Base-by-base conservation (phyloP, 2,113 vertebrate species). In the Psittacara wagleri region DNA sequence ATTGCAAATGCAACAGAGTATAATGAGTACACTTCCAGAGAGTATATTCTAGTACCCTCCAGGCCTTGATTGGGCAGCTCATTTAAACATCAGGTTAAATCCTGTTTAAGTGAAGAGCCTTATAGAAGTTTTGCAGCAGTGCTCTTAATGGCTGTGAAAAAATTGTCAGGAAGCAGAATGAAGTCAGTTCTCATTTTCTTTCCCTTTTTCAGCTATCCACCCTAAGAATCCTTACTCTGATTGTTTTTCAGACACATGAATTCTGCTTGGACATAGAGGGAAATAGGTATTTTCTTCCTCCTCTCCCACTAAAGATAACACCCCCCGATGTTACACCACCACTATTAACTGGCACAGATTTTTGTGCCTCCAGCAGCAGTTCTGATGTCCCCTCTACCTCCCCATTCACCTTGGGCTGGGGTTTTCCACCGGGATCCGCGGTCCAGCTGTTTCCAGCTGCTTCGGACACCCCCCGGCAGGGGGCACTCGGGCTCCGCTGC, bases 401-500 rank as follows among this genome's bases (percentile, higher is more conserved):
- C 25, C 13, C 57, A 0, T 19, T 12, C 72, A 3, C 35, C 44
- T 11, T 2, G 33, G 23, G 52, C 25, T 3, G 55, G 10, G 25
- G 13, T 9, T 22, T 49, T 7, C 22, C 7, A 2, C 17, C 14
- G 18, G 28, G 20, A 7, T 4, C 8, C 11, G 20, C 81, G 3
- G 43, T 2, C 57, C 84, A 6, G 83, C 57, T 12, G 31, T 73
- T 41, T 43, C 51, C 69, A 72, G 35, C 46, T 35, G 67, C 2
- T 31, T 24, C 49, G 23, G 35, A 12, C 14, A 5, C n/a, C 23
- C 23, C 92, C 98, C 98, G 95, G 97, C 41, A 98, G 98, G 96
- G 95, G 98, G 98, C 97, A 95, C 79, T 97, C 94, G 90, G 97
- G 96, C 74, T 97, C 97, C 88, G 69, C 84, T 49, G 66, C 83